Evolutionary conservation across 2,797 vertebrate genomes (phyloP).

Genomic region (Enteromius anoplus): DNA sequence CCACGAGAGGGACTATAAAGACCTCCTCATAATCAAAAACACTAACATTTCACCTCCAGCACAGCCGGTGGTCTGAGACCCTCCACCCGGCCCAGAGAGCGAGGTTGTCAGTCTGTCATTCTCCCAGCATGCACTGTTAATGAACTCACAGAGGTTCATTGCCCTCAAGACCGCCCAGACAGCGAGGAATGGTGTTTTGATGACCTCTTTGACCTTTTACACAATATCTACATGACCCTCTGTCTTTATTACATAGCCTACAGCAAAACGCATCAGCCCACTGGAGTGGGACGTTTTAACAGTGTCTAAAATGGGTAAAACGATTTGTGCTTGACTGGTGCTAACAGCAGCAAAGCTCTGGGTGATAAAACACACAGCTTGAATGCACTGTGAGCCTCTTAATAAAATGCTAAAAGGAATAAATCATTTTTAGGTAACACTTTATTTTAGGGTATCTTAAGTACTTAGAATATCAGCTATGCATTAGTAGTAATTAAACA

Average conservation of each 20-base stretch:
- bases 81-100: slow-evolving; percentile 43
- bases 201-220: slow-evolving; percentile 45
- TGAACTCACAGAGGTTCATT: slow-evolving; percentile 45
- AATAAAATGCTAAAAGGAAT: neutral
- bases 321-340: neutral
- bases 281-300: neutral
- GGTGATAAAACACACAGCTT: neutral
- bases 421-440: neutral
- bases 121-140: slow-evolving; percentile 66
- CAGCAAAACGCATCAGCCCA: neutral
- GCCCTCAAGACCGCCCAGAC: slow-evolving; percentile 24
- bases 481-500: too few species aligned
- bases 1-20: slow-evolving; percentile 8
- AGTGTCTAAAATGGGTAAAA: neutral
- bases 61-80: slow-evolving; percentile 40
- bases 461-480: too few species aligned
- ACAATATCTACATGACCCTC: slow-evolving; percentile 30
- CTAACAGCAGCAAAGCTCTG: neutral
- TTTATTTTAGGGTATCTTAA: too few species aligned
- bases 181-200: slow-evolving; percentile 49
- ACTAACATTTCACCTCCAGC: slow-evolving; percentile 44
- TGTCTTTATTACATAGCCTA: slow-evolving; percentile 44
- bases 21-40: slow-evolving; percentile 41
- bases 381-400: neutral
- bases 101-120: slow-evolving; percentile 59